These are phyloP conservation scores for Agrotis puta DNA, from an alignment of 2,888 invertebrate species.

Conservation along the genomic window DNA sequence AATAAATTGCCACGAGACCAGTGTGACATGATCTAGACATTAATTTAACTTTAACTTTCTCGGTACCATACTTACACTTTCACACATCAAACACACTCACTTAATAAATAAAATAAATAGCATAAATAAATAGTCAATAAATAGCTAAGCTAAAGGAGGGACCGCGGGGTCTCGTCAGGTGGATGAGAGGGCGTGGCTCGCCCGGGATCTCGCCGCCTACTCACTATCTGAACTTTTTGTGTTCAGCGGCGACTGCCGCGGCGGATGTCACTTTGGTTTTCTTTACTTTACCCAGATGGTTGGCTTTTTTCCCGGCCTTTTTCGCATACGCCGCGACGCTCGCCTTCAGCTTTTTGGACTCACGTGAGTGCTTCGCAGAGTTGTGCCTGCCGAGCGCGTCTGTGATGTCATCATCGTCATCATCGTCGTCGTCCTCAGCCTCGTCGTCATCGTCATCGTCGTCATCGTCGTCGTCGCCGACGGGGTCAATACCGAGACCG, in stretches of 20 bases:
- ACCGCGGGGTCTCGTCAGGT: conserved; percentile 86
- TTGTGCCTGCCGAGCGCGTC: conserved; percentile 91
- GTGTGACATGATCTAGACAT: conserved; percentile 92
- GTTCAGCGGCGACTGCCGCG: conserved; percentile 86
- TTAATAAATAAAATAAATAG: conserved; percentile 92
- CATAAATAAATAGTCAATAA: conserved; percentile 91
- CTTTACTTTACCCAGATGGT: conserved; percentile 89
- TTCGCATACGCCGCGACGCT: conserved; percentile 84
- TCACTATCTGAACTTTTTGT: conserved; percentile 91
- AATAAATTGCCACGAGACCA: conserved; percentile 90
- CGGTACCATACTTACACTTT: conserved; percentile 88
- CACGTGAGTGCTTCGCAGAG: conserved; percentile 93
- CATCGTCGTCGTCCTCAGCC: conserved; percentile 92
- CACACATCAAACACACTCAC: conserved; percentile 90
- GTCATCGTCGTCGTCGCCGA: conserved; percentile 92
- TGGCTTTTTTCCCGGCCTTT: conserved; percentile 89
- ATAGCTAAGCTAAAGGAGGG: conserved; percentile 90
- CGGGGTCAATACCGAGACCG: conserved; percentile 89
- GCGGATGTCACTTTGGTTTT: conserved; percentile 89
- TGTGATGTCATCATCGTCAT: conserved; percentile 92
- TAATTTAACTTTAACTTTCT: conserved; percentile 90
- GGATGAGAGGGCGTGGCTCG: conserved; percentile 82
- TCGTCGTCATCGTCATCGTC: conserved; percentile 93
- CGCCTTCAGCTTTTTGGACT: conserved; percentile 94
- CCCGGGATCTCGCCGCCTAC: conserved; percentile 78